A percentile compares a stretch with the other conserved stretches of the same genome.
phyloP scores from a whole-genome alignment of 2,797 vertebrate genomes.

The Pipistrellus kuhlii region DNA sequence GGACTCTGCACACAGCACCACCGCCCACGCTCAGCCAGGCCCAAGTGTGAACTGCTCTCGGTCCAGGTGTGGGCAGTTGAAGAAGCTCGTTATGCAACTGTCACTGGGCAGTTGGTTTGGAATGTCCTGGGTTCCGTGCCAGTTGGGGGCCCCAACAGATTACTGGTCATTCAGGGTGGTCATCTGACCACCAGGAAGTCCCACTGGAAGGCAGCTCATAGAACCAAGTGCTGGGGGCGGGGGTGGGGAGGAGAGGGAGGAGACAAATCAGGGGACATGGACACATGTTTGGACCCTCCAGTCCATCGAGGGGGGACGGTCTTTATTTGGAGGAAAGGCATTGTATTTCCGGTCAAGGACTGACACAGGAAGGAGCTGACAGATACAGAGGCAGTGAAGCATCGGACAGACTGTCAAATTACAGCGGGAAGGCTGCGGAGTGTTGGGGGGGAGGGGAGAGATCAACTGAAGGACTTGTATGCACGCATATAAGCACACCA shows the following conservation, averaged over 20 bases:
- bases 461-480: too few species aligned
- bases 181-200: neutral
- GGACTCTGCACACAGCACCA: neutral
- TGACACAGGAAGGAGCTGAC: neutral
- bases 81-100: neutral
- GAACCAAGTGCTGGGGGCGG: neutral
- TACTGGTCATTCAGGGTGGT: neutral
- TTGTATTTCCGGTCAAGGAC: neutral
- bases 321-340: neutral
- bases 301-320: neutral
- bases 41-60: neutral
- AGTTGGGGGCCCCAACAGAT: neutral
- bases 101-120: constrained; percentile 24
- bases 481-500: too few species aligned
- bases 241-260: too few species aligned
- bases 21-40: neutral
- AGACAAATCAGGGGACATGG: neutral
- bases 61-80: neutral
- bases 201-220: neutral
- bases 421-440: too few species aligned
- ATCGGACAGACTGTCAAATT: too few species aligned
- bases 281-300: neutral
- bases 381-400: too few species aligned
- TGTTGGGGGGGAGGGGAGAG: too few species aligned
- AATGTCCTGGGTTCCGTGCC: constrained; percentile 14